These are phyloP conservation scores for Icerya purchasi DNA, from an alignment of 2,888 invertebrate genomes.

Conservation along the genomic window DNA sequence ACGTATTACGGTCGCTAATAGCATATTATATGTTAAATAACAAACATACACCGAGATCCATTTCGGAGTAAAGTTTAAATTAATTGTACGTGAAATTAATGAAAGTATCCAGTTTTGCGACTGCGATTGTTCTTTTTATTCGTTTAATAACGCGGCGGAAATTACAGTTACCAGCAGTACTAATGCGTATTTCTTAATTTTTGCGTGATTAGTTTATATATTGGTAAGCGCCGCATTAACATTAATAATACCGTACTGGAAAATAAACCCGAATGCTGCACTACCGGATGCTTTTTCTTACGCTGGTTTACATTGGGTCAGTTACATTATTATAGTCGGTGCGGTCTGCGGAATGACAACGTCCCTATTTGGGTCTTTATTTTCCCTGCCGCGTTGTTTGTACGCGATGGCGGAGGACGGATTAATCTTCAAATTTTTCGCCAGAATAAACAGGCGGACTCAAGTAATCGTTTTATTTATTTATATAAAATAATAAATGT, in stretches of 20 bases:
- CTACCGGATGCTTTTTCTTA: conserved; percentile 57
- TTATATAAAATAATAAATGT: too few relatives aligned
- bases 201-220: conserved; percentile 34
- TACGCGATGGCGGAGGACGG: conserved; percentile 85
- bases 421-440: conserved; percentile 56
- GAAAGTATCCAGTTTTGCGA: too few relatives aligned
- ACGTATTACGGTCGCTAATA: too few relatives aligned
- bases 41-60: too few relatives aligned
- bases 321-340: conserved; percentile 58
- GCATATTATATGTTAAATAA: too few relatives aligned
- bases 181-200: too few relatives aligned
- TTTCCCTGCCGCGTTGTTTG: conserved; percentile 63
- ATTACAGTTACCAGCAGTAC: too few relatives aligned
- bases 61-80: too few relatives aligned
- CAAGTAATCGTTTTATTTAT: conserved; percentile 44
- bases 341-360: conserved; percentile 85
- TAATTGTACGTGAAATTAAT: too few relatives aligned
- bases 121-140: too few relatives aligned
- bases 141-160: too few relatives aligned
- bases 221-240: conserved; percentile 63
- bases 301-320: conserved; percentile 59
- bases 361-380: conserved; percentile 62
- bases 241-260: conserved; percentile 52
- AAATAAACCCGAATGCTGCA: conserved; percentile 52
- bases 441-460: conserved; percentile 52